A percentile compares a stretch with the other conserved stretches of the same genome.
phyloP scores from a whole-genome alignment of 2,888 invertebrate genomes.

The Fragum fragum region DNA sequence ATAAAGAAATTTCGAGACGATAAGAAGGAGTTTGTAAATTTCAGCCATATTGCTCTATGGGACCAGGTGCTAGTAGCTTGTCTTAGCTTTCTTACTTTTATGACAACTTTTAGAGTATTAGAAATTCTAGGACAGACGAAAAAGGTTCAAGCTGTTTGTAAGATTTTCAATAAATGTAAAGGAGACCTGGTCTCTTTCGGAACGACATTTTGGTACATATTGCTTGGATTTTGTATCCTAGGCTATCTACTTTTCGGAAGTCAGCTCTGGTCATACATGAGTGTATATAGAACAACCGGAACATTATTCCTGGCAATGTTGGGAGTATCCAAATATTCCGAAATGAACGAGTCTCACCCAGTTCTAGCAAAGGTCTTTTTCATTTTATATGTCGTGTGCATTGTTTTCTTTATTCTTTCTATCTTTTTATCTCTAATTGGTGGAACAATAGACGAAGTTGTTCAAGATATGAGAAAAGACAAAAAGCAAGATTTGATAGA shows the following conservation, averaged over 20 bases:
- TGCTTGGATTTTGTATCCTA: slow-evolving; percentile 63
- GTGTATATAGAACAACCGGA: slow-evolving; percentile 56
- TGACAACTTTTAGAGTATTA: slow-evolving; percentile 68
- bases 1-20: slow-evolving; percentile 62
- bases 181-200: slow-evolving; percentile 69
- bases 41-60: slow-evolving; percentile 71
- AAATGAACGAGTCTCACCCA: slow-evolving; percentile 61
- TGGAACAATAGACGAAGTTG: slow-evolving; percentile 27
- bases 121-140: slow-evolving; percentile 71
- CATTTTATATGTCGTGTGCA: slow-evolving; percentile 24
- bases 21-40: slow-evolving; percentile 70
- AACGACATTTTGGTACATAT: slow-evolving; percentile 62
- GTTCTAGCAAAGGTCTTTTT: slow-evolving; percentile 71
- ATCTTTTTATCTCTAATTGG: slow-evolving; percentile 68
- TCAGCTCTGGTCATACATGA: slow-evolving; percentile 60
- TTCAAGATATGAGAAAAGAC: slow-evolving; percentile 22
- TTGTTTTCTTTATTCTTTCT: slow-evolving; percentile 57
- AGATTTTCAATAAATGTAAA: slow-evolving; percentile 36
- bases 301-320: slow-evolving; percentile 72
- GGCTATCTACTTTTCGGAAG: slow-evolving; percentile 69
- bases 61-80: slow-evolving; percentile 63
- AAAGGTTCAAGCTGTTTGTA: slow-evolving; percentile 49
- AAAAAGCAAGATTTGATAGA: slow-evolving; percentile 22
- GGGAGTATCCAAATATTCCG: slow-evolving; percentile 69
- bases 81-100: slow-evolving; percentile 65